Evolutionary conservation across 53 echinoderm and acorn worm species (phyloP).

Genomic region (Hippasteria phrygiana): DNA sequence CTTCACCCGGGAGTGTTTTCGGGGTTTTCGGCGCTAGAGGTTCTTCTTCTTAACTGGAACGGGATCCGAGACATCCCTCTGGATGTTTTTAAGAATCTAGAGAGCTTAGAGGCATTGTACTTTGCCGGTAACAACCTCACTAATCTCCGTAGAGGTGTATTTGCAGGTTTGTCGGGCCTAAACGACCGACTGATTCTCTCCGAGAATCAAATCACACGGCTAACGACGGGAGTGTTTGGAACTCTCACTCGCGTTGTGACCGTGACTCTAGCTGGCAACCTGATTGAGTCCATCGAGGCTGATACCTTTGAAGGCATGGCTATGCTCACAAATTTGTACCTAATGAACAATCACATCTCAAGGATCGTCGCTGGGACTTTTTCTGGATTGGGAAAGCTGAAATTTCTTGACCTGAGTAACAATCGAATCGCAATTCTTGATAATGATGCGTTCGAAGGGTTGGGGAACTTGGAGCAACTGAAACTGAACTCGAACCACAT

Average conservation of each 20-base stretch:
- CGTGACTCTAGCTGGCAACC: not conserved
- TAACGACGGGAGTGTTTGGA: not conserved
- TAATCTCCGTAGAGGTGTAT: not conserved
- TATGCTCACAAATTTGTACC: not conserved
- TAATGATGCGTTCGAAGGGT: not conserved
- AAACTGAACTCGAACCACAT: slow-evolving; percentile 3
- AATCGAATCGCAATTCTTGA: slow-evolving; percentile 1
- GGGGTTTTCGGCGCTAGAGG: not conserved
- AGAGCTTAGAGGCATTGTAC: not conserved
- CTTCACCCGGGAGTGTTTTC: not conserved
- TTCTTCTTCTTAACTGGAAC: not conserved
- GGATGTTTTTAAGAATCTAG: not conserved
- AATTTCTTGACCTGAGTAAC: not conserved
- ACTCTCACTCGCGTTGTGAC: not conserved
- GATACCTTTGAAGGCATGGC: not conserved
- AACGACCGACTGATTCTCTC: not conserved
- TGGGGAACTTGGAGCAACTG: not conserved
- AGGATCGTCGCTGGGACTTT: slow-evolving; percentile 3
- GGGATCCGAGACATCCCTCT: not conserved
- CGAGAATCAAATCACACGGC: not conserved
- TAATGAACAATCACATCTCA: slow-evolving; percentile 16
- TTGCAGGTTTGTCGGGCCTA: not conserved
- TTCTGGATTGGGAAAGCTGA: not conserved
- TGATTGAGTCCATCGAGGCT: not conserved
- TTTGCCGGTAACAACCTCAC: not conserved